Percentiles rank a stretch among this genome's conserved stretches.
phyloP scores from a whole-genome alignment of 2,113 vertebrate genomes.

The Cebus imitator region DNA sequence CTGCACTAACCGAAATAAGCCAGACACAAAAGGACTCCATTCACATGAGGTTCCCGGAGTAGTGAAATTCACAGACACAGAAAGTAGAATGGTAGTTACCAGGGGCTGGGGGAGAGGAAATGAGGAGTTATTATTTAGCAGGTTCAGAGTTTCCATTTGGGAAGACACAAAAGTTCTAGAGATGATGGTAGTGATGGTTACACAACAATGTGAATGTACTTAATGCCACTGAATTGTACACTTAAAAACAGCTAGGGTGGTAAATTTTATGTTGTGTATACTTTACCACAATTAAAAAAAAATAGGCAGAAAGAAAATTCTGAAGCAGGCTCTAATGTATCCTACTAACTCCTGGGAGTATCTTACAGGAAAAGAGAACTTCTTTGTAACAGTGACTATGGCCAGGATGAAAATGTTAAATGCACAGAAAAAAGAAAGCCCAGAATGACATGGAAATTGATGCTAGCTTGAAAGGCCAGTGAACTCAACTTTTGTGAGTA shows the following conservation, averaged over 20 bases:
- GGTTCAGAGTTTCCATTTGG: not conserved
- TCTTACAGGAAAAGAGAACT: not conserved
- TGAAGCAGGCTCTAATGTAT: not conserved
- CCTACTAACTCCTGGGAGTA: not conserved
- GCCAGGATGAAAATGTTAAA: not conserved
- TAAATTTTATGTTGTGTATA: not conserved
- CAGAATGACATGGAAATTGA: not conserved
- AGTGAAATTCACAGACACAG: not conserved
- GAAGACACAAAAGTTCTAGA: not conserved
- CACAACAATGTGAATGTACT: accelerated
- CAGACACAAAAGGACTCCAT: not conserved
- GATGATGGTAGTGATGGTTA: accelerated
- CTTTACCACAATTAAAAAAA: not conserved
- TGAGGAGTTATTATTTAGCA: not conserved
- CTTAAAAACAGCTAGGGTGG: not conserved
- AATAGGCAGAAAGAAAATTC: not conserved
- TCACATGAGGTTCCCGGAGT: not conserved
- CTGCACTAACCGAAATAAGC: not conserved
- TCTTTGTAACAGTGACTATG: not conserved
- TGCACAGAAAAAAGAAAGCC: not conserved
- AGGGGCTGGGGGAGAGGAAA: no score
- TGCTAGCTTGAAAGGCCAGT: not conserved
- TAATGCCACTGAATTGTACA: not conserved
- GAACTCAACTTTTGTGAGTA: not conserved
- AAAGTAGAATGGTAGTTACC: not conserved